These are phyloP conservation scores for Periophthalmodon schlosseri DNA, from an alignment of 2,113 vertebrate genomes.

Conservation along the genomic window DNA sequence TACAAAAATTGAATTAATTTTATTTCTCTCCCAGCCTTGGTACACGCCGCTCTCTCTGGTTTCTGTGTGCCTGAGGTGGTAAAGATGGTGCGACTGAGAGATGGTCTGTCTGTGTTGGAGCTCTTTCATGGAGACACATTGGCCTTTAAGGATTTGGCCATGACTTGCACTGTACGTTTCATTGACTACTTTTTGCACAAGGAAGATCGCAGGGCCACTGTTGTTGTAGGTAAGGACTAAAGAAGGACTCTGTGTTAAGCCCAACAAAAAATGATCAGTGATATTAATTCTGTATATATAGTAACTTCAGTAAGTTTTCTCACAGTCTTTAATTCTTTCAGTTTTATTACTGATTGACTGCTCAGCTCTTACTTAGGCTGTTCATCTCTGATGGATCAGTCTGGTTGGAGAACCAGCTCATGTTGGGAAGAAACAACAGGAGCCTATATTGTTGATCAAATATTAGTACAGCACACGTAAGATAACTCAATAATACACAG, in stretches of 20 bases:
- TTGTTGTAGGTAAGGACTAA: slow-evolving; percentile 85
- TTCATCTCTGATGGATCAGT: no score
- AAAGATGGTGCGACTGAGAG: slow-evolving; percentile 72
- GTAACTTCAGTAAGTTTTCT: background rate
- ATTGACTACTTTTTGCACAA: slow-evolving; percentile 87
- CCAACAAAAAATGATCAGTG: no score
- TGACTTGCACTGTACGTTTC: slow-evolving; percentile 86
- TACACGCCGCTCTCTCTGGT: slow-evolving; percentile 79
- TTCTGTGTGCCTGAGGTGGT: slow-evolving; percentile 82
- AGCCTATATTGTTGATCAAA: no score
- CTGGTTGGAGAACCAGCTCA: no score
- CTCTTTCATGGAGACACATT: slow-evolving; percentile 88
- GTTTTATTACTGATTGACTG: no score
- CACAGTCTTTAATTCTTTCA: background rate
- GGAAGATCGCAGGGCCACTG: slow-evolving; percentile 72
- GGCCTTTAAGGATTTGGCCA: slow-evolving; percentile 91
- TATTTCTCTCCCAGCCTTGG: slow-evolving; percentile 73
- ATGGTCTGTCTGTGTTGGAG: slow-evolving; percentile 85
- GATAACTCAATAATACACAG: no score
- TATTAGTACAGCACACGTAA: no score
- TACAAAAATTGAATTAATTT: background rate
- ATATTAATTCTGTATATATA: background rate
- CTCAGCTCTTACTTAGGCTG: no score
- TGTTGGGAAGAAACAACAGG: no score
- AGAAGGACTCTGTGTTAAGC: background rate